Evolutionary conservation across 1,140 invertebrate genomes (phyloP).

Genomic region (Catajapyx aquilonaris): DNA sequence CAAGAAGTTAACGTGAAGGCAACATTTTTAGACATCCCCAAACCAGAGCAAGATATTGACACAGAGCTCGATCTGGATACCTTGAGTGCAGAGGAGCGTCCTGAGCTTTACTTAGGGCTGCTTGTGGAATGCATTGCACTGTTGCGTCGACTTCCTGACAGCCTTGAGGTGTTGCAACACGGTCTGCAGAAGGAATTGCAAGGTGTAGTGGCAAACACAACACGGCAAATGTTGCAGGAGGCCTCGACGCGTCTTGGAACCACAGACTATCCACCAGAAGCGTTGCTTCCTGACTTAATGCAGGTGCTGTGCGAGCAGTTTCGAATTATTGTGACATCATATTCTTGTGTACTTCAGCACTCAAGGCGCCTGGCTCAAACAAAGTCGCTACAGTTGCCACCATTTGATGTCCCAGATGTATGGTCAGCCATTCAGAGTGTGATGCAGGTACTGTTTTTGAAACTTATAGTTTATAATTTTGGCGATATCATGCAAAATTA

Average conservation of each 20-base stretch:
- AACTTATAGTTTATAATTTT: slow-evolving; percentile 7
- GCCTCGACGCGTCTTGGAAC: slow-evolving; percentile 13
- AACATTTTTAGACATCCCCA: slow-evolving; percentile 8
- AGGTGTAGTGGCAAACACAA: not conserved
- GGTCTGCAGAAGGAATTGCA: not conserved
- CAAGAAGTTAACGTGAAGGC: slow-evolving; percentile 11
- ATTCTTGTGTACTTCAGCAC: slow-evolving; percentile 35
- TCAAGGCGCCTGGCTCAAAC: slow-evolving; percentile 32
- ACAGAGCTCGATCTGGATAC: slow-evolving; percentile 37
- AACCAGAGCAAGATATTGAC: slow-evolving; percentile 15
- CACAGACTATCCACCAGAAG: slow-evolving; percentile 13
- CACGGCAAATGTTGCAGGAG: slow-evolving; percentile 9
- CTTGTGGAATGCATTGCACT: slow-evolving; percentile 69
- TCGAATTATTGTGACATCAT: slow-evolving; percentile 42
- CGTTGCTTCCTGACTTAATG: slow-evolving; percentile 28
- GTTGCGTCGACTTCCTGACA: slow-evolving; percentile 60
- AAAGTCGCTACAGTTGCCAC: slow-evolving; percentile 27
- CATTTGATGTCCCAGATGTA: slow-evolving; percentile 62
- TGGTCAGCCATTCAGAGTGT: slow-evolving; percentile 76
- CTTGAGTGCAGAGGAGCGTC: slow-evolving; percentile 41
- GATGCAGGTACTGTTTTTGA: slow-evolving; percentile 28
- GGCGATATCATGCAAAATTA: slow-evolving; percentile 5
- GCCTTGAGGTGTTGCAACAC: slow-evolving; percentile 43
- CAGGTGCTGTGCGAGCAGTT: slow-evolving; percentile 52
- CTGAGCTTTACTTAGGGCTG: slow-evolving; percentile 51